phyloP scores from a whole-genome alignment of 2,113 vertebrate genomes.

The Tylochromis polylepis region DNA sequence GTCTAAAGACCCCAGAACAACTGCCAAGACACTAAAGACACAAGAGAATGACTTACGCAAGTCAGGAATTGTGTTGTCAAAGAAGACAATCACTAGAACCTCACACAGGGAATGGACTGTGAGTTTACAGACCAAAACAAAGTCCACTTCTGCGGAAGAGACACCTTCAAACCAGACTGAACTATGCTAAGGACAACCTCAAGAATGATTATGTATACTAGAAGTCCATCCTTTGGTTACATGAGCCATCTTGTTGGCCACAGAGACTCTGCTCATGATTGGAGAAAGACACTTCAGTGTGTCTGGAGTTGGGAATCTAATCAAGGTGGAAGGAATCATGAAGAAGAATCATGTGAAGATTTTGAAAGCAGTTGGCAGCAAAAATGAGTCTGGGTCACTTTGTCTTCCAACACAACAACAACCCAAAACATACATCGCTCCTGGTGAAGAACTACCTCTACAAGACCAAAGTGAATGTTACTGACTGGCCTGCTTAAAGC shows the following conservation, averaged over 20 bases:
- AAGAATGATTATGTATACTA: neutral
- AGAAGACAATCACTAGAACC: neutral
- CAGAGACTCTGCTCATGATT: too few species aligned
- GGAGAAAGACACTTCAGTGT: too few species aligned
- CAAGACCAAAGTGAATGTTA: neutral
- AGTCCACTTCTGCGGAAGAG: neutral
- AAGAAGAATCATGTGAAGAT: neutral
- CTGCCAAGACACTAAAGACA: neutral
- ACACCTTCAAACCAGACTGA: neutral
- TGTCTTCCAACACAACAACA: neutral
- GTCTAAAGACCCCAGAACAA: neutral
- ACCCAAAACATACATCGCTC: neutral
- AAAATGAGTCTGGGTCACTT: neutral
- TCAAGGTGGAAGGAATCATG: neutral
- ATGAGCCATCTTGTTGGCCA: neutral
- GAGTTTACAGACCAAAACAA: neutral
- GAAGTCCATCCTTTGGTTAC: neutral
- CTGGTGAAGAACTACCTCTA: neutral
- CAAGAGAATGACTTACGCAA: neutral
- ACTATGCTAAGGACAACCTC: neutral
- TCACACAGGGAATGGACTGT: neutral
- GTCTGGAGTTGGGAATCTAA: neutral
- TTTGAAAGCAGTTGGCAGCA: rapidly evolving
- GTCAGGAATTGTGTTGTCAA: neutral
- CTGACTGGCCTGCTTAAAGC: neutral